These are phyloP conservation scores for Ptychochromis oligacanthus DNA, from an alignment of 2,113 vertebrate species.

Conservation along the genomic window DNA sequence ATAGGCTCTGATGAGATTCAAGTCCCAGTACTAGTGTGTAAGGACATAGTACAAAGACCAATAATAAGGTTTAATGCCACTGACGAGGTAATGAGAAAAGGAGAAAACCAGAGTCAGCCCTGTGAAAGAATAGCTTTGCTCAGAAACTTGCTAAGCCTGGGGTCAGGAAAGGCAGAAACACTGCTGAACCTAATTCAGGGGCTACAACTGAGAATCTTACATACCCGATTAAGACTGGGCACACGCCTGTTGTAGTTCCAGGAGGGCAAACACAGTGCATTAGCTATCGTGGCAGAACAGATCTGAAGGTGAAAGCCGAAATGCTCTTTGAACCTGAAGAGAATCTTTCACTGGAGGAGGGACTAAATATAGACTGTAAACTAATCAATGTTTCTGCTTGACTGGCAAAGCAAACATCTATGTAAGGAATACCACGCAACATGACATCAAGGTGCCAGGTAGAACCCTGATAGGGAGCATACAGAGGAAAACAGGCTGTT, in stretches of 20 bases:
- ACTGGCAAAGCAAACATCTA: neutral
- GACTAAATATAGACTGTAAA: neutral
- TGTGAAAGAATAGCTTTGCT: neutral
- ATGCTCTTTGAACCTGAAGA: slow-evolving; percentile 21
- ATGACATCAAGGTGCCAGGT: neutral
- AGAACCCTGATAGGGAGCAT: neutral
- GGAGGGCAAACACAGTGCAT: neutral
- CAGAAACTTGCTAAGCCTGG: neutral
- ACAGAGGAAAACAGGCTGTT: neutral
- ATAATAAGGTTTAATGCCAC: neutral
- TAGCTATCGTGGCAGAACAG: neutral
- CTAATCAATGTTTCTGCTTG: neutral
- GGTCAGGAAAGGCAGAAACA: slow-evolving; percentile 5
- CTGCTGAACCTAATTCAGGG: neutral
- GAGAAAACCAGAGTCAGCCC: neutral
- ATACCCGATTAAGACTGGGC: neutral
- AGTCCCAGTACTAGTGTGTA: neutral
- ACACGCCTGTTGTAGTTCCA: neutral
- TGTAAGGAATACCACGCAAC: neutral
- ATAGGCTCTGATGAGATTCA: neutral
- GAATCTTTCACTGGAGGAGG: neutral
- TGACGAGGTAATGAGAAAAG: neutral
- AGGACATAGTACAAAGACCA: neutral
- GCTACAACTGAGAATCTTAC: neutral
- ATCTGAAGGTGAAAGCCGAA: neutral